These are phyloP conservation scores for Collichthys lucidus DNA, from an alignment of 2,113 vertebrate species.

Conservation along the genomic window DNA sequence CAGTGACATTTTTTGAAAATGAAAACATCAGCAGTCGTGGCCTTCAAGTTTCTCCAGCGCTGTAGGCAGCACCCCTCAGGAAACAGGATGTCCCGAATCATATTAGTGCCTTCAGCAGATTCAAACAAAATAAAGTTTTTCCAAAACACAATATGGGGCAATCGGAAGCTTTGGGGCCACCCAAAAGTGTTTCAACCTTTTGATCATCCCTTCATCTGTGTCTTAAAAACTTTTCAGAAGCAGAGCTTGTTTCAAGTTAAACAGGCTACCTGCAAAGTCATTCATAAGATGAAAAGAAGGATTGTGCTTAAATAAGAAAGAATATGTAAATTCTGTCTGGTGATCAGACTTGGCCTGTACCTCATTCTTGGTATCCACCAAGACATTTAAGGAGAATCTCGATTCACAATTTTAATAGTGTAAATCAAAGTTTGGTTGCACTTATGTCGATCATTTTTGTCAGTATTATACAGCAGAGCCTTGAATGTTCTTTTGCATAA, in stretches of 20 bases:
- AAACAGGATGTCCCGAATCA: conserved; percentile 79
- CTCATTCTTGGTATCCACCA: neutral
- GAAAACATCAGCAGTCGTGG: conserved; percentile 57
- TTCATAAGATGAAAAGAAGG: conserved; percentile 31
- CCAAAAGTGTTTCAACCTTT: conserved; percentile 67
- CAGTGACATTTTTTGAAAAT: conserved; percentile 5
- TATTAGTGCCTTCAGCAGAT: conserved; percentile 51
- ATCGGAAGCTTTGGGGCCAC: conserved; percentile 66
- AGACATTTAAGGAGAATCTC: neutral
- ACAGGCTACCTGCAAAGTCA: conserved; percentile 48
- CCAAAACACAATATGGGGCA: conserved; percentile 63
- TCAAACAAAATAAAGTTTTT: conserved; percentile 70
- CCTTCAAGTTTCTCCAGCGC: conserved; percentile 68
- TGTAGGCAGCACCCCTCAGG: conserved; percentile 64
- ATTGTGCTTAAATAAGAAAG: conserved; percentile 37
- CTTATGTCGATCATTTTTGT: neutral
- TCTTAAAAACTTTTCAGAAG: conserved; percentile 49
- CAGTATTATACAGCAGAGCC: neutral
- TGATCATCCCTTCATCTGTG: conserved; percentile 61
- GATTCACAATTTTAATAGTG: neutral
- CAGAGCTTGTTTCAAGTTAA: conserved; percentile 56
- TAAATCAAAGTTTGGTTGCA: neutral
- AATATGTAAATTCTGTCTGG: conserved; percentile 2
- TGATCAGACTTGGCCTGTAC: conserved; percentile 1
- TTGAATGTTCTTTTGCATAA: neutral